Evolutionary conservation across 2,797 vertebrate genomes (phyloP).

Genomic region (Brotula barbata): DNA sequence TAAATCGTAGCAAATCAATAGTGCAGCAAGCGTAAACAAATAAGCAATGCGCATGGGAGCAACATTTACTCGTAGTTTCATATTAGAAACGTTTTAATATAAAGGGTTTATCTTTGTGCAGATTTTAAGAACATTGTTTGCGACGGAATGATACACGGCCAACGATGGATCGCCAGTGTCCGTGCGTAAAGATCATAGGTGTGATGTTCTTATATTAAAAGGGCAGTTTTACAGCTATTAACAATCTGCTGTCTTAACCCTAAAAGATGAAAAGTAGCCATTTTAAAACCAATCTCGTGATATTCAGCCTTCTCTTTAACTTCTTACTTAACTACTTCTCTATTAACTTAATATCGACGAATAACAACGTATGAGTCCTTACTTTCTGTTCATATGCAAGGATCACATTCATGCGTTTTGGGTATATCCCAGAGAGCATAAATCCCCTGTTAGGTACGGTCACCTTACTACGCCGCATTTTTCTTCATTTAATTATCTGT

Average conservation of each 20-base stretch:
- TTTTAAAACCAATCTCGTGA: neutral
- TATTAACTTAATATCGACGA: no score
- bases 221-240: no score
- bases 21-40: neutral
- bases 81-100: no score
- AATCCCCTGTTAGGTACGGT: constrained; percentile 50
- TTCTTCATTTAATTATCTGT: constrained; percentile 83
- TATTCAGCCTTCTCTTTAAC: no score
- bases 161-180: constrained; percentile 4
- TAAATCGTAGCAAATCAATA: no score
- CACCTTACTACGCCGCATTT: constrained; percentile 75
- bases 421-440: constrained; percentile 22
- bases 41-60: no score
- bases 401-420: constrained; percentile 13
- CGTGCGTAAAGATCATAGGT: constrained; percentile 29
- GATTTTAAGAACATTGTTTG: neutral
- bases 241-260: neutral
- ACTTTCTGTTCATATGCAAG: constrained; percentile 12
- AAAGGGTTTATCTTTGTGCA: neutral
- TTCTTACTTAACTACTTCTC: no score
- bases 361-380: neutral
- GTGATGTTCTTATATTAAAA: neutral
- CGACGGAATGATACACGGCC: neutral
- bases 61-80: no score
- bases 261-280: neutral